Evolutionary conservation across 2,113 vertebrate species (phyloP).

Genomic region (Caracal caracal): DNA sequence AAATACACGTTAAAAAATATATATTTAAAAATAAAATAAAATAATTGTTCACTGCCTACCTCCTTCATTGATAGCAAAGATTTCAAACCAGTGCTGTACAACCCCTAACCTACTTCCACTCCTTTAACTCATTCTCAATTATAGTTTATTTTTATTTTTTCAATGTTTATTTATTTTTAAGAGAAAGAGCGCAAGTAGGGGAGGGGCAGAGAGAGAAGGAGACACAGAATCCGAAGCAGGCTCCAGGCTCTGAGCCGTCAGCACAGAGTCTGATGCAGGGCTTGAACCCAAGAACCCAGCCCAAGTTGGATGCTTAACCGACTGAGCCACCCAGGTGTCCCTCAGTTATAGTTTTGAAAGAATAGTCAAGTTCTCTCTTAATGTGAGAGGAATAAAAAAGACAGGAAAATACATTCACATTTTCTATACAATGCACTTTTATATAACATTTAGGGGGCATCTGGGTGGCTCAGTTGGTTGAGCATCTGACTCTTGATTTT

Average conservation of each 20-base stretch:
- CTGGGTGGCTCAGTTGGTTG: no score
- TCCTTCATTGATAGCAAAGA: not conserved
- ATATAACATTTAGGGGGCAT: not conserved
- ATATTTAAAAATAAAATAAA: not conserved
- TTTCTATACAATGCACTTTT: not conserved
- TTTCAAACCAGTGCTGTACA: not conserved
- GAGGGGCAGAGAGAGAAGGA: no score
- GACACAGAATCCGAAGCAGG: no score
- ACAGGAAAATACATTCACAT: not conserved
- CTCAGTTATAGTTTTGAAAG: not conserved
- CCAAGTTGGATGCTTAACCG: no score
- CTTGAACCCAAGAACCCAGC: no score
- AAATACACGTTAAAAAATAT: no score
- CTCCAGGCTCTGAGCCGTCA: no score
- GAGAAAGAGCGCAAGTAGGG: no score
- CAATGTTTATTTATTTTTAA: no score
- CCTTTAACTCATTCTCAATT: constrained; percentile 19
- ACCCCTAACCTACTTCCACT: not conserved
- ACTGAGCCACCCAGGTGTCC: no score
- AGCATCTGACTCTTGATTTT: no score
- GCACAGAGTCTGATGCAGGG: no score
- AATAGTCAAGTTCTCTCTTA: not conserved
- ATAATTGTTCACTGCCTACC: not conserved
- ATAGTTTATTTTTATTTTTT: not conserved
- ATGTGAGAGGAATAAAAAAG: not conserved